Percentiles rank a stretch among this genome's conserved stretches.
phyloP scores from a whole-genome alignment of 2,797 vertebrate species.

The Poeciliopsis turneri region DNA sequence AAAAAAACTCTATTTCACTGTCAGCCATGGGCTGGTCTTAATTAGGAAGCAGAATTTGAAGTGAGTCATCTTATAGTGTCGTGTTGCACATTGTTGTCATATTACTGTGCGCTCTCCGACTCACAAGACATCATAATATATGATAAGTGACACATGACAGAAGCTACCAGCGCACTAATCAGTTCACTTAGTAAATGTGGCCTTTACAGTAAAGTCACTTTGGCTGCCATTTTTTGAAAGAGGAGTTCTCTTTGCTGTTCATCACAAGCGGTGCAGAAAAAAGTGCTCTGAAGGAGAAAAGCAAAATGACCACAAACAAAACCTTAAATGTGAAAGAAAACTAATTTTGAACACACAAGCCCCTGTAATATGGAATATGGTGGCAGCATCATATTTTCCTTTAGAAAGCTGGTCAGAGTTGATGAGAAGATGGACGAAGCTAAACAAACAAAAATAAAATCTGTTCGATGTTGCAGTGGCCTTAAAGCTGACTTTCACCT shows the following conservation, averaged over 20 bases:
- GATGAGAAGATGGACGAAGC: not conserved
- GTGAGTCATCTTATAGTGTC: constrained; percentile 10
- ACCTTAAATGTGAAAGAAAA: not conserved
- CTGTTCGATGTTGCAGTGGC: not conserved
- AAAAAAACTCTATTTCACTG: constrained; percentile 27
- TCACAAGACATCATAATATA: not conserved
- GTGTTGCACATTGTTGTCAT: not conserved
- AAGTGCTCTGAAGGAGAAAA: not conserved
- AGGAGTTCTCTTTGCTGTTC: not conserved
- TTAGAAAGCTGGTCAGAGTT: not conserved
- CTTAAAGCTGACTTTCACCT: not conserved
- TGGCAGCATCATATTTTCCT: not conserved
- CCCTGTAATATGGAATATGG: not conserved
- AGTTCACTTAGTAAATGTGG: not conserved
- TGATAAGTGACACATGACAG: not conserved
- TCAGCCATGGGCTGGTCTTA: constrained; percentile 33
- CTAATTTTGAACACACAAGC: not conserved
- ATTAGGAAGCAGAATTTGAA: constrained; percentile 20
- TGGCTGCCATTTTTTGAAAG: not conserved
- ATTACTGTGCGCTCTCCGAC: not conserved
- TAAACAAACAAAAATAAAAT: not conserved
- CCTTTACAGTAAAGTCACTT: not conserved
- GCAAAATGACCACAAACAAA: not conserved
- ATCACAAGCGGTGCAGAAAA: not conserved
- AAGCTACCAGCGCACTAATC: not conserved